phyloP scores from a whole-genome alignment of 2,113 vertebrate genomes.

The Bubo blakistoni region DNA sequence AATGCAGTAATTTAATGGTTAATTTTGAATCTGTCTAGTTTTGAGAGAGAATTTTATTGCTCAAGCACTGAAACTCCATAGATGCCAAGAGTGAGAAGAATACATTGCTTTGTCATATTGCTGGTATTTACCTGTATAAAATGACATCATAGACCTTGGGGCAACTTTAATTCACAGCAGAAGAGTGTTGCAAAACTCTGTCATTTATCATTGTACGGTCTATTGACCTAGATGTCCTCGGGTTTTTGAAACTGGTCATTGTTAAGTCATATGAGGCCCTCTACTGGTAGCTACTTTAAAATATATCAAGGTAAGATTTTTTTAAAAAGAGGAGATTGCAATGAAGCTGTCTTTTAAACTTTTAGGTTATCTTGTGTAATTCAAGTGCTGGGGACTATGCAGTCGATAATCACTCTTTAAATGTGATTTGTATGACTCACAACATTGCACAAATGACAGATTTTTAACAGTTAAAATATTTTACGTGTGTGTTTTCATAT shows the following conservation, averaged over 20 bases:
- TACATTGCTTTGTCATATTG: neutral
- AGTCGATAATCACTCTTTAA: neutral
- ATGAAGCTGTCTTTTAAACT: neutral
- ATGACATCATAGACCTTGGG: neutral
- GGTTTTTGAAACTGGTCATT: neutral
- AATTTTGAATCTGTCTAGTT: neutral
- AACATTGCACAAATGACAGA: neutral
- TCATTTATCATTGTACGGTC: neutral
- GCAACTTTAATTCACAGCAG: neutral
- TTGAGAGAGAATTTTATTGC: neutral
- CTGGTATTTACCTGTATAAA: neutral
- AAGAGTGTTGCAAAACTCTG: neutral
- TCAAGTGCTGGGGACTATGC: neutral
- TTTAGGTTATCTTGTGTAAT: neutral
- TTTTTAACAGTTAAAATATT: neutral
- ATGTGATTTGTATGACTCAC: neutral
- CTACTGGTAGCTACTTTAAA: slow-evolving; percentile 46
- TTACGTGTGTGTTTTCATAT: neutral
- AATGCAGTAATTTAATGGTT: neutral
- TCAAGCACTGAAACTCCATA: neutral
- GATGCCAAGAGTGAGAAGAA: neutral
- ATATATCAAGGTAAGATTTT: neutral
- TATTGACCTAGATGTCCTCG: neutral
- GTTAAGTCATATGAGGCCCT: slow-evolving; percentile 52
- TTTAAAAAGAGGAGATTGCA: neutral